Evolutionary conservation across 2,888 invertebrate species (phyloP), one percentile per base, ranked within the genome.

Genomic region (Lacanobia wlatinum): DNA sequence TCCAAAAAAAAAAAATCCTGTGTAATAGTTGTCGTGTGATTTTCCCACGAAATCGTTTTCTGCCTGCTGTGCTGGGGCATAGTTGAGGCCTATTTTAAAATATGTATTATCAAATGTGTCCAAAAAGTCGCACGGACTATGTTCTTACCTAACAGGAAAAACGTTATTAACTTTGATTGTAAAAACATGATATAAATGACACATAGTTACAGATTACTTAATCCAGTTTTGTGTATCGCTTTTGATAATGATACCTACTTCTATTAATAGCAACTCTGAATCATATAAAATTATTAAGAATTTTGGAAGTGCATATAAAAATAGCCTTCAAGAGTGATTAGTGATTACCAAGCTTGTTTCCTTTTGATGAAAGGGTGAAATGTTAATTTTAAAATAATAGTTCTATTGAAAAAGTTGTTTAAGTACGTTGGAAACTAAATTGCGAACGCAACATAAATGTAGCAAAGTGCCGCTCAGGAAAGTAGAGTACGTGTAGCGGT

Each of bases 141-240:
- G 23, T 14, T 72, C n/a, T 6, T 23, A 56, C 46, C 18, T 67
- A 40, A 1, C 28, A 66, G 66, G 67, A 72, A 73, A 73, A 77
- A 34, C 14, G 12, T 1, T 40, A 34, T 43, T 14, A 14, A 40
- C 28, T 28, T 40, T 67, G 52, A 2, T n/a, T 68, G 28, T 28
- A 43, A 53, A 28, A 68, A 55, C n/a, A 14, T 23, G 21, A 46
- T 53, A 52, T 14, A 38, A 40, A 53, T 72, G 28, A 48, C 18
- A 55, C 46, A 66, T 28, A 21, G 2, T 55, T 43, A 34, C 4
- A 50, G 50, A 73, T 43, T 68, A 50, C 21, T 68, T 56, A 43
- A 76, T 56, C 14, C 38, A 65, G 10, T 48, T 21, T 48, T 40
- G 14, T 40, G 48, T 40, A 53, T 70, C 78, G 16, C 1, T 4